Conservation (phyloP, 2,888 invertebrate species). For the Lasioglossum figueresi region DNA sequence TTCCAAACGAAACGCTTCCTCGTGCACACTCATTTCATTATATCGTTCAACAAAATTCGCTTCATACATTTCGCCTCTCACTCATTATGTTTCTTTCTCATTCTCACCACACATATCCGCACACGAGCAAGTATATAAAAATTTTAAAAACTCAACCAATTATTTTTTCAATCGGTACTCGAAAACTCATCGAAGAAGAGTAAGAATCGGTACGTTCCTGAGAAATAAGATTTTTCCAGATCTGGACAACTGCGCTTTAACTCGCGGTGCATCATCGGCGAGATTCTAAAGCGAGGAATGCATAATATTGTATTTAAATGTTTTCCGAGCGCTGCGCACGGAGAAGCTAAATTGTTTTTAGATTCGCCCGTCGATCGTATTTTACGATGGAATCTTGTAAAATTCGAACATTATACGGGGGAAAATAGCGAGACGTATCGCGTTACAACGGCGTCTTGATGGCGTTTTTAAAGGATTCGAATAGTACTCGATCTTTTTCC, state of each 20-base stretch:
- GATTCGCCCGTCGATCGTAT: background rate
- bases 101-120: no score
- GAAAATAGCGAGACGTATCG: background rate
- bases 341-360: constrained; percentile 11
- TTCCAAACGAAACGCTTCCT: no score
- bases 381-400: constrained; percentile 10
- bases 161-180: background rate
- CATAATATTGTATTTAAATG: constrained; percentile 1
- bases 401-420: background rate
- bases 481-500: background rate
- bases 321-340: background rate
- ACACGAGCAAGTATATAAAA: no score
- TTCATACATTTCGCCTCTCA: no score
- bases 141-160: no score
- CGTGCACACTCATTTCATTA: no score
- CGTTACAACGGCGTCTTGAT: background rate
- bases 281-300: no score
- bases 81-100: no score
- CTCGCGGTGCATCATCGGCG: background rate
- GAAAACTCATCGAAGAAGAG: background rate
- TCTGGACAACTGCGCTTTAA: background rate
- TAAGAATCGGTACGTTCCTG: background rate
- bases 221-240: background rate
- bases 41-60: no score
- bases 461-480: constrained; percentile 16